Evolutionary conservation across 30 jellyfish, hydroid and myxozoan species (phyloP).

Genomic region (Hydra vulgaris): DNA sequence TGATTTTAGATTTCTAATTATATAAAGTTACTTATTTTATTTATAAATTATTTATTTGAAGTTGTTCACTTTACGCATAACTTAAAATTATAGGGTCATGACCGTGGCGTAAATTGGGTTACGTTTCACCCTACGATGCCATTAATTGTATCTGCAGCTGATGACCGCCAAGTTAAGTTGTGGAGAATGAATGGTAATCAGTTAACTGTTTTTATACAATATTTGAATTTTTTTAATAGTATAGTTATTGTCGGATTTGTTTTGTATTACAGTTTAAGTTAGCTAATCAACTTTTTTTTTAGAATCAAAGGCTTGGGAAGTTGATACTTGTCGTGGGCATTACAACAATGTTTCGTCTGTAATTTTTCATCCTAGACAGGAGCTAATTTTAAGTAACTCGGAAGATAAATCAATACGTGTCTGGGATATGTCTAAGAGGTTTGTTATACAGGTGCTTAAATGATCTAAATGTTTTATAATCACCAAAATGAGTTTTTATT

Average conservation of each 20-base stretch:
- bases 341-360: conserved; percentile 93
- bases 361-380: conserved; percentile 86
- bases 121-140: conserved; percentile 96
- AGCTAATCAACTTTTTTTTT: too few relatives aligned
- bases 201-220: too few relatives aligned
- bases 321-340: conserved; percentile 96
- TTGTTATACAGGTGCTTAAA: background rate
- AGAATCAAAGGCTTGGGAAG: conserved; percentile 95
- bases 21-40: too few relatives aligned
- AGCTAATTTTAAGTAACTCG: conserved; percentile 79
- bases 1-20: too few relatives aligned
- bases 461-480: too few relatives aligned
- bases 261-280: too few relatives aligned
- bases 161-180: conserved; percentile 91
- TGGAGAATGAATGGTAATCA: conserved; percentile 87
- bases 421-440: conserved; percentile 99
- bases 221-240: too few relatives aligned
- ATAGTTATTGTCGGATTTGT: too few relatives aligned
- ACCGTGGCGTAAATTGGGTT: conserved; percentile 98
- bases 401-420: conserved; percentile 93
- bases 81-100: conserved; percentile 68
- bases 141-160: conserved; percentile 90
- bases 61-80: too few relatives aligned
- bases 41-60: too few relatives aligned
- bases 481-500: too few relatives aligned